Base-by-base conservation (phyloP, 2,113 vertebrate species). In the Probosciger aterrimus region DNA sequence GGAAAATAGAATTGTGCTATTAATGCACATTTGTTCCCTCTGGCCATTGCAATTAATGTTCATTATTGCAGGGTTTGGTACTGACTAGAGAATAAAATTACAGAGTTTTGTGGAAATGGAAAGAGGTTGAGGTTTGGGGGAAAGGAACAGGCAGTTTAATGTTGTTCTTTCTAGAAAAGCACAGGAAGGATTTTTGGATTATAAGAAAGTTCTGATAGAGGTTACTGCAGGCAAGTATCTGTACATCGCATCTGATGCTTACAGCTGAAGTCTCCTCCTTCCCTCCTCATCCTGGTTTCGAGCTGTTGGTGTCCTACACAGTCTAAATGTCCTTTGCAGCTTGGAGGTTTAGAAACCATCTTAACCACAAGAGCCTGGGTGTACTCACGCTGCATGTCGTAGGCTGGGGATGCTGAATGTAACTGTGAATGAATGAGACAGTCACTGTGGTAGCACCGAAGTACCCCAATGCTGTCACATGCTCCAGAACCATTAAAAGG, bases 271-370 rank as follows among this genome's bases (percentile, higher is more conserved):
- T 55, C 44, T 55, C 11, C 18, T 69, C 50, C 13, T 93, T 43
- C 44, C 8, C 14, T 69, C 25, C 6, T 18, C 47, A 9, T 37
- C 49, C 31, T 49, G 19, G 1, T 35, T 84, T 69, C 0, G 0
- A 76, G 41, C 53, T 88, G 69, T 14, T 55, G n/a, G 25, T 14
- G 2, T 55, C 28, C 75, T 9, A 3, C 3, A 0, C 14, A 39
- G 33, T 17, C 31, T 41, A 63, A 78, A 50, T 9, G 39, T 75
- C 33, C n/a, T 71, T 83, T 64, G 73, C 43, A 68, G 46, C 33
- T 1, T 59, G 8, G 28, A 75, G 50, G 44, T 77, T 57, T 63
- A 33, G 46, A 46, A 70, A 81, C 15, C 9, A 22, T 15, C 55
- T 63, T 43, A 77, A 41, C 18, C 17, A 4, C 31, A 10, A 41